phyloP scores from a whole-genome alignment of 2,113 vertebrate species.

The Lathamus discolor region DNA sequence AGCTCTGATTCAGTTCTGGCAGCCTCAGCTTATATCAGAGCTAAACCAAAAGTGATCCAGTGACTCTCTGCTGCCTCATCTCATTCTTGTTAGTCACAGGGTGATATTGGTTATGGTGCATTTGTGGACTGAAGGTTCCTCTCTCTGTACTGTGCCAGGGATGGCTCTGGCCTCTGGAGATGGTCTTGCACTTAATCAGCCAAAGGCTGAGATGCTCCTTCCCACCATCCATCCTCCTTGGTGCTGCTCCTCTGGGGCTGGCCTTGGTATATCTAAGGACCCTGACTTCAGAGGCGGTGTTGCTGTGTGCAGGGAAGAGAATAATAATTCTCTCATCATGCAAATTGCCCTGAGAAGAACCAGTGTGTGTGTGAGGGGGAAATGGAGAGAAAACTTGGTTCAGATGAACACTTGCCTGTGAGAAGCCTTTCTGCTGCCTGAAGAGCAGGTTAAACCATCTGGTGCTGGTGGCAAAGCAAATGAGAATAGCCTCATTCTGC shows the following conservation, averaged over 20 bases:
- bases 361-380: neutral
- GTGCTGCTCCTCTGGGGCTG: neutral
- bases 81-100: neutral
- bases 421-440: neutral
- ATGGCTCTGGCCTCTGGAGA: neutral
- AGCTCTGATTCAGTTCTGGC: neutral
- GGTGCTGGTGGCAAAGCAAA: neutral
- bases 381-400: neutral
- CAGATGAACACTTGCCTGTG: neutral
- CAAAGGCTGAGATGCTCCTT: neutral
- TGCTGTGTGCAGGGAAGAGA: neutral
- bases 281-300: neutral
- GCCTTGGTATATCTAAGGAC: neutral
- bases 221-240: neutral
- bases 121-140: neutral
- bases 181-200: neutral
- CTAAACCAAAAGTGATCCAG: neutral
- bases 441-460: neutral
- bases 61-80: neutral
- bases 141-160: rapidly evolving
- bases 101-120: neutral
- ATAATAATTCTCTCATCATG: neutral
- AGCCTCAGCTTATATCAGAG: neutral
- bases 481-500: neutral
- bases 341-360: neutral